These are phyloP conservation scores for Bombus polaris DNA, from an alignment of 1,140 invertebrate species.

Conservation along the genomic window DNA sequence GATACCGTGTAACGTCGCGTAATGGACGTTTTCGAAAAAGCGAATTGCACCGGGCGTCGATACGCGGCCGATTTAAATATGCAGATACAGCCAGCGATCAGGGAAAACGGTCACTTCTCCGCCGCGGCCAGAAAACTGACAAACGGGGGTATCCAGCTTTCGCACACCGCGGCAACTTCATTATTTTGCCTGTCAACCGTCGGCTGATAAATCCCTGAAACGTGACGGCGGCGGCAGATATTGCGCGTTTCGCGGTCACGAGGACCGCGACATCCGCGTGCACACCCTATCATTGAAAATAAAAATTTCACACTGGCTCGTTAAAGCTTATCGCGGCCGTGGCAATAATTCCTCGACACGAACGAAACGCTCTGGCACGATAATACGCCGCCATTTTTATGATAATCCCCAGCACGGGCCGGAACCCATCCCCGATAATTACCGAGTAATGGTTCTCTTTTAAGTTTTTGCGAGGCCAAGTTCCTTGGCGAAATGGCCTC, in stretches of 20 bases:
- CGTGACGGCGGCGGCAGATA: conserved; percentile 34
- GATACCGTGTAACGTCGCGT: conserved; percentile 3
- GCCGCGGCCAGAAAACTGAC: neutral
- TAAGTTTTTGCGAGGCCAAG: conserved; percentile 8
- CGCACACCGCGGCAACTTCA: conserved; percentile 20
- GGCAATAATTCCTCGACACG: neutral
- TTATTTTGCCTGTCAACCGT: conserved; percentile 45
- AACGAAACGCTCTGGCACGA: neutral
- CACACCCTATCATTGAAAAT: conserved; percentile 14
- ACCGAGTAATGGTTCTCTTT: conserved; percentile 19
- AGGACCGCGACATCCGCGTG: neutral
- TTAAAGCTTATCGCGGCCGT: conserved; percentile 31
- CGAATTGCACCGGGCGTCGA: neutral
- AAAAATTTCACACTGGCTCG: conserved; percentile 13
- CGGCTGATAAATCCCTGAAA: conserved; percentile 39
- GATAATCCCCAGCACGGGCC: conserved; percentile 1
- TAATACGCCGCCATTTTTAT: conserved; percentile 36
- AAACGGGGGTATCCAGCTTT: neutral
- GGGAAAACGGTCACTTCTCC: conserved; percentile 14
- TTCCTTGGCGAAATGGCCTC: conserved; percentile 24
- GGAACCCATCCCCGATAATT: conserved; percentile 12
- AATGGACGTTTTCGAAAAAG: conserved; percentile 23
- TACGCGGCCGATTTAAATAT: conserved; percentile 24
- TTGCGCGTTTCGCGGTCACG: conserved; percentile 38
- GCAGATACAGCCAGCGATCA: neutral